Evolutionary conservation across 2,797 vertebrate species (phyloP), one percentile per base, ranked within the genome.

Genomic region (Rhadinocentrus ornatus): DNA sequence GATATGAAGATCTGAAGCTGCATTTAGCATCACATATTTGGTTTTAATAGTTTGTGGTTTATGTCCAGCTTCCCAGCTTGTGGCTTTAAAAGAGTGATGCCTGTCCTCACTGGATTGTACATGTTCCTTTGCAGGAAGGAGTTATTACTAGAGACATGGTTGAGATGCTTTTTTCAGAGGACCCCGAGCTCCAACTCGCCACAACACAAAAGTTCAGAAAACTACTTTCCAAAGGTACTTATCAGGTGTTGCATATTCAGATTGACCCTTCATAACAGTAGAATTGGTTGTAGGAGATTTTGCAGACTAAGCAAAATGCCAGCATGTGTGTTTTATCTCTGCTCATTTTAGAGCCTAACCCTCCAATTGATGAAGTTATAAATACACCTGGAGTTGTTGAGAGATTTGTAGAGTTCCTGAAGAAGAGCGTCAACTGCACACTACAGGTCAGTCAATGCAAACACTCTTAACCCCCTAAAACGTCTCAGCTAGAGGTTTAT

Each of bases 131-230:
- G 69, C 89, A 99, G 98, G 98, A 99, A 88, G 95, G 96, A 67
- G 95, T 98, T 72, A 99, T 99, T 81, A 97, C 97, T 66, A 95
- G 95, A 91, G 98, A 99, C 73, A 99, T 99, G 98, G 96, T 99
- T 12, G 97, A 97, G 87, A 97, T 97, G 96, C 95, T 99, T 63
- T 99, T 99, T 86, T 99, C 98, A 64, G 97, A 99, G 56, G 97
- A 98, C 87, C 95, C 96, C 65, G 97, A 99, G 72, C 94, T 98
- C 29, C 98, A 99, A 86, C 95, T 99, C 59, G 88, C 94, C 85
- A 99, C 96, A 76, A 99, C 98, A 81, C 98, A 99, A 85, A 97
- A 96, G 89, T 99, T 99, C 92, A 94, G 98, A 86, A 99, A 99
- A 89, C 89, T 99, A 31, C 96, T 99, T 77, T 99, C 97, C 79